Evolutionary conservation across 2,888 invertebrate genomes (phyloP), one percentile per base, ranked within the genome.

Genomic region (Endotricha flammealis): DNA sequence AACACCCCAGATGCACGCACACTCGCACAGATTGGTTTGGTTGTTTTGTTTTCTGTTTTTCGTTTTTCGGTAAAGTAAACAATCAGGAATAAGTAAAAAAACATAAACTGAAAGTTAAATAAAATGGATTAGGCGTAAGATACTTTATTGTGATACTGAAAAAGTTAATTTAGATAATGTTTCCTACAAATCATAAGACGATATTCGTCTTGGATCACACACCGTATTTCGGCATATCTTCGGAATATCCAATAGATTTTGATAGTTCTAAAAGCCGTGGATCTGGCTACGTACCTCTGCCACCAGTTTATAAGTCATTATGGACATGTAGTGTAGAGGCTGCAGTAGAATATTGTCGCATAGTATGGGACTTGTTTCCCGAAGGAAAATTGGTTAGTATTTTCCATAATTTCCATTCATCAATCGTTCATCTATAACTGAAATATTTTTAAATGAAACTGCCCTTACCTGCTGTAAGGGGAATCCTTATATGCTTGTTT

Each of bases 291-390:
- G 92, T 93, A 36, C 93, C 92, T 1, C 83, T 95, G 27, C 92
- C 93, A 4, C 95, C 96, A 1, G 93, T 98, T 42, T 92, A 92
- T 44, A 99, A 99, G 78, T 94, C 96, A 0, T 72, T 99, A 35
- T 99, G 99, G 99, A 98, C 98, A 0, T 97, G 95, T 61, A 94
- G 95, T 49, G 95, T 98, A 0, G 99, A 99, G 87, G 94, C 96
- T 1, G 93, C 96, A 0, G 91, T 98, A 40, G 99, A 99, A 76
- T 99, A 98, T 68, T 96, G 97, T 57, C 91, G 99, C 12, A 95
- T 99, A 52, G 95, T 97, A 0, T 97, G 96, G 95, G 99, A 99
- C 78, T 87, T 99, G n/a, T 98, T 96, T 86, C 97, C 98, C 0
- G 90, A 91, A 40, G 94, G 93, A 41, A 95, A 96, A 88, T 77